Evolutionary conservation across 2,888 invertebrate genomes (phyloP).

Genomic region (Heliconius ethilla): DNA sequence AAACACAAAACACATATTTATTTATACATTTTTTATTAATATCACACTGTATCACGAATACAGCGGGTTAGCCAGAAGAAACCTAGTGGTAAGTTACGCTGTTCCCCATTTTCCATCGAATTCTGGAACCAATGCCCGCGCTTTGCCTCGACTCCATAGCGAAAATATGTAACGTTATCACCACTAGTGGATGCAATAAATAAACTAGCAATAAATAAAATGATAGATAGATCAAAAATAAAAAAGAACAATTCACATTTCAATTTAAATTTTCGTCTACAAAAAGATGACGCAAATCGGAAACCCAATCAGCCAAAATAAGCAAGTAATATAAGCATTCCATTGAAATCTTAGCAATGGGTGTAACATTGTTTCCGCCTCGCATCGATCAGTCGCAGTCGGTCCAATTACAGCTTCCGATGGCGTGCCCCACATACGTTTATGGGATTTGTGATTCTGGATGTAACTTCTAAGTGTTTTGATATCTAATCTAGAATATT

Average conservation of each 20-base stretch:
- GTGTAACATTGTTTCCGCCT: slow-evolving; percentile 21
- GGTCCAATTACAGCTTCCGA: slow-evolving; percentile 28
- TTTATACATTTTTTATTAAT: too few relatives aligned
- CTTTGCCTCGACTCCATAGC: too few relatives aligned
- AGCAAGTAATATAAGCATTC: slow-evolving; percentile 8
- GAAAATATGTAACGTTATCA: too few relatives aligned
- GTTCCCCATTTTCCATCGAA: too few relatives aligned
- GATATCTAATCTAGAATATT: not conserved
- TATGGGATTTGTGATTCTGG: not conserved
- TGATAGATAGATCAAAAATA: not conserved
- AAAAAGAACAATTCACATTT: not conserved
- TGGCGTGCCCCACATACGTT: slow-evolving; percentile 21
- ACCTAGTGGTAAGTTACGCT: too few relatives aligned
- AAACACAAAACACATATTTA: not conserved
- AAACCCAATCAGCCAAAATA: slow-evolving; percentile 15
- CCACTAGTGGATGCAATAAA: too few relatives aligned
- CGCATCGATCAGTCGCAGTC: slow-evolving; percentile 25
- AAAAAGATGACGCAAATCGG: not conserved
- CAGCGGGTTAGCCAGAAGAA: too few relatives aligned
- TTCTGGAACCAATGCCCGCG: too few relatives aligned
- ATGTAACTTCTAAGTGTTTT: not conserved
- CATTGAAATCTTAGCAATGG: slow-evolving; percentile 7
- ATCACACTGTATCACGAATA: too few relatives aligned
- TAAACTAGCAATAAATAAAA: too few relatives aligned
- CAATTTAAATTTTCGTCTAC: not conserved